Percentiles rank a stretch among this genome's conserved stretches.
Conservation (phyloP, 2,888 invertebrate species). For the Sphinx pinastri region DNA sequence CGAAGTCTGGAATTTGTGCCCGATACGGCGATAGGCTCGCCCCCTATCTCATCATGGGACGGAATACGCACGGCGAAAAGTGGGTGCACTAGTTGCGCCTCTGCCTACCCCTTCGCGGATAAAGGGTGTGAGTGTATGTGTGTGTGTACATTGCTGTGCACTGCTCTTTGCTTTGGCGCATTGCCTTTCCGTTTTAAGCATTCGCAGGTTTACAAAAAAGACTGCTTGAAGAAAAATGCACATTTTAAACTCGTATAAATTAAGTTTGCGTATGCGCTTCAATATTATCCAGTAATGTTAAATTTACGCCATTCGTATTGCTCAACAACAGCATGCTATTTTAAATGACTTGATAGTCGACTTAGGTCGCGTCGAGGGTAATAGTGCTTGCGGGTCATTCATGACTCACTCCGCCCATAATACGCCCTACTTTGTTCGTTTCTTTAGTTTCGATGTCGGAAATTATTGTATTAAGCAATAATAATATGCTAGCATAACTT, state of each 20-base stretch:
- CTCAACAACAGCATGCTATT: constrained; percentile 30
- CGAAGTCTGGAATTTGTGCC: no score
- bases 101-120: no score
- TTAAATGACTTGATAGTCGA: constrained; percentile 55
- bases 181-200: constrained; percentile 16
- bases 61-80: no score
- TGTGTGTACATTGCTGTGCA: constrained; percentile 42
- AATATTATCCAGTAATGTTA: constrained; percentile 24
- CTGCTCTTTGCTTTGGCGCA: constrained; percentile 36
- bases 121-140: no score
- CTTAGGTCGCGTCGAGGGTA: constrained; percentile 61
- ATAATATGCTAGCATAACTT: background rate
- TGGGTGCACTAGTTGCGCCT: no score
- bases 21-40: no score
- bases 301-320: constrained; percentile 25
- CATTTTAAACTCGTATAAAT: background rate
- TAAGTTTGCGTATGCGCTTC: background rate
- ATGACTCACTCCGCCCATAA: constrained; percentile 68
- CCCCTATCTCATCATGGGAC: no score
- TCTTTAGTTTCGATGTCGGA: constrained; percentile 25
- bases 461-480: constrained; percentile 25
- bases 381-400: constrained; percentile 64
- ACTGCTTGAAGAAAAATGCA: background rate
- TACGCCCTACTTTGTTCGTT: constrained; percentile 58
- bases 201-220: background rate